phyloP scores from a whole-genome alignment of 1,140 invertebrate genomes.

The Dryas iulia region DNA sequence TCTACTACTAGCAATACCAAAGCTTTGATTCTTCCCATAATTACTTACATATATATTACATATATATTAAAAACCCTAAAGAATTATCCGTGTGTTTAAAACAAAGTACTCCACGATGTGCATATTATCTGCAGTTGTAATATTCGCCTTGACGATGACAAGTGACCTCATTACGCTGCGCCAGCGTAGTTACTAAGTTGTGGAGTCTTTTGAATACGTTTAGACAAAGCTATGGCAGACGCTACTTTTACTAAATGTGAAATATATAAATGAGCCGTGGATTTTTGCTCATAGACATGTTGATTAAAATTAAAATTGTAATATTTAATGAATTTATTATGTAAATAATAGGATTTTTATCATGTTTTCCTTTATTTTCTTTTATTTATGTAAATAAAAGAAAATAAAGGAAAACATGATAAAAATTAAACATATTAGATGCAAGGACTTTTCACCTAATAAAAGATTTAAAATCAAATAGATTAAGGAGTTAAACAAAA shows the following conservation, averaged over 20 bases:
- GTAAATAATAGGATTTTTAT: too few species aligned
- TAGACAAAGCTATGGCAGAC: background rate
- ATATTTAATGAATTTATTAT: too few species aligned
- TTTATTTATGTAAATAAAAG: too few species aligned
- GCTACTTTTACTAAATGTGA: background rate
- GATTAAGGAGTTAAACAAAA: too few species aligned
- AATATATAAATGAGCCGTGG: background rate
- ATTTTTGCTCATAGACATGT: background rate
- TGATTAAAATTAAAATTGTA: background rate
- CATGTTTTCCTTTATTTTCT: too few species aligned
- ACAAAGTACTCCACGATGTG: background rate
- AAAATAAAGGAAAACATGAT: too few species aligned
- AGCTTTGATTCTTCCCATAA: too few species aligned
- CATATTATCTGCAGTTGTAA: background rate
- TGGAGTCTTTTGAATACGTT: background rate
- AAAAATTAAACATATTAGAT: too few species aligned
- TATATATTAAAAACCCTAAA: background rate
- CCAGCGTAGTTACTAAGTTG: background rate
- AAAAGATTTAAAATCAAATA: too few species aligned
- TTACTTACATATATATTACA: too few species aligned
- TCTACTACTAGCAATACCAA: too few species aligned
- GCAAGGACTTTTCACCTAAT: too few species aligned
- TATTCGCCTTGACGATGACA: conserved; percentile 13
- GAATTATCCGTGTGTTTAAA: background rate
- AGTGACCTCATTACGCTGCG: conserved; percentile 16